Percentiles rank a stretch among this genome's conserved stretches.
phyloP scores from a whole-genome alignment of 2,797 vertebrate species.

The Erithacus rubecula region DNA sequence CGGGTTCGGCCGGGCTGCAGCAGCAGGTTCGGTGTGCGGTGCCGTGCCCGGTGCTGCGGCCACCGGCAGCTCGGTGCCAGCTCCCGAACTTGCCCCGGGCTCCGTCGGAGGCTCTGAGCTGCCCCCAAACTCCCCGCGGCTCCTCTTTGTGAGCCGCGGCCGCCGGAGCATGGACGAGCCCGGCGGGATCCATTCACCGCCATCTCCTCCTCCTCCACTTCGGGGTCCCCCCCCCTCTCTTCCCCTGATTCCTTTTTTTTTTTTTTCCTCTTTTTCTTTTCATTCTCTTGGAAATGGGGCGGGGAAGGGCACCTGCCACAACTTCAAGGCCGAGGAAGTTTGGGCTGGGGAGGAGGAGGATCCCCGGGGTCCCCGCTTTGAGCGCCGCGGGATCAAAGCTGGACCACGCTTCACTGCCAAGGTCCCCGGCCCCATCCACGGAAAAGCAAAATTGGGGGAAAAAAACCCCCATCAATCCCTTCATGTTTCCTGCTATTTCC shows the following conservation, averaged over 20 bases:
- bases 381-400: not conserved
- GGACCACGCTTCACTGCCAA: not conserved
- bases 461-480: not conserved
- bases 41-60: no score
- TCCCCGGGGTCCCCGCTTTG: not conserved
- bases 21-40: no score
- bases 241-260: not conserved
- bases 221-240: not conserved
- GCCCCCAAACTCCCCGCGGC: not conserved
- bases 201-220: slow-evolving; percentile 28
- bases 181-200: slow-evolving; percentile 11
- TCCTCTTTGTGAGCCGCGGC: slow-evolving; percentile 22
- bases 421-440: not conserved
- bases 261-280: not conserved
- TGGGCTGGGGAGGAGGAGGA: not conserved
- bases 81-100: not conserved
- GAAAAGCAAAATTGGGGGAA: not conserved
- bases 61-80: not conserved
- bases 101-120: not conserved
- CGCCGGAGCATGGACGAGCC: slow-evolving; percentile 17
- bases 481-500: not conserved
- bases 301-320: slow-evolving; percentile 61
- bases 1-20: accelerated
- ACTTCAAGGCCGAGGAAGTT: slow-evolving; percentile 23
- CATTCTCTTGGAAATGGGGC: not conserved